Evolutionary conservation across 2,113 vertebrate genomes (phyloP).

Genomic region (Nansenia antarctica): DNA sequence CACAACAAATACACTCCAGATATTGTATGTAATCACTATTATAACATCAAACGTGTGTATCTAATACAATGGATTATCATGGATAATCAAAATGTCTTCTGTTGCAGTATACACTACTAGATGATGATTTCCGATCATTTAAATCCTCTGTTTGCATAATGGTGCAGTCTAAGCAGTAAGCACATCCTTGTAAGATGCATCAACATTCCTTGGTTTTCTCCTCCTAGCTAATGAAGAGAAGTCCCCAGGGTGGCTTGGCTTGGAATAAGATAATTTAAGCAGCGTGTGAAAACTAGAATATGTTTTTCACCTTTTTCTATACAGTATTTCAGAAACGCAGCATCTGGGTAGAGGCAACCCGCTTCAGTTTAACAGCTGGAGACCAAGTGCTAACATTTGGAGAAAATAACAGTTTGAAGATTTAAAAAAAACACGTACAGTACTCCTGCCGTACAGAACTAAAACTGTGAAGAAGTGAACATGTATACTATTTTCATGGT

Average conservation of each 20-base stretch:
- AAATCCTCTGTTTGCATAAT: no score
- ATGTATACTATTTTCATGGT: neutral
- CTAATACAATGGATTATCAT: no score
- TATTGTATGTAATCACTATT: neutral
- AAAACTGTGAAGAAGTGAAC: neutral
- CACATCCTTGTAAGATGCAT: neutral
- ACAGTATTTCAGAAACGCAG: neutral
- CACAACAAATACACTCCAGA: neutral
- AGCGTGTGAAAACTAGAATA: no score
- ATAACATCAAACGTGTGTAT: no score
- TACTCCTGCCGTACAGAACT: neutral
- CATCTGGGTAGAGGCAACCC: neutral
- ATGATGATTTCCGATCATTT: no score
- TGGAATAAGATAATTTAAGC: no score
- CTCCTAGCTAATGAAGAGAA: neutral
- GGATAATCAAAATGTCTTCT: neutral
- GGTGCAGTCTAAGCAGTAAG: no score
- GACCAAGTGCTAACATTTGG: neutral
- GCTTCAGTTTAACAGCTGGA: neutral
- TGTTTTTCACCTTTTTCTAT: neutral
- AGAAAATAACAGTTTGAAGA: neutral
- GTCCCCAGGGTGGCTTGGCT: neutral
- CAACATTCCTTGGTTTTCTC: neutral
- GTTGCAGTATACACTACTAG: neutral
- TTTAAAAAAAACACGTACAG: neutral